Base-by-base conservation (phyloP, 2,797 vertebrate genomes). In the Neoniphon sammara region DNA sequence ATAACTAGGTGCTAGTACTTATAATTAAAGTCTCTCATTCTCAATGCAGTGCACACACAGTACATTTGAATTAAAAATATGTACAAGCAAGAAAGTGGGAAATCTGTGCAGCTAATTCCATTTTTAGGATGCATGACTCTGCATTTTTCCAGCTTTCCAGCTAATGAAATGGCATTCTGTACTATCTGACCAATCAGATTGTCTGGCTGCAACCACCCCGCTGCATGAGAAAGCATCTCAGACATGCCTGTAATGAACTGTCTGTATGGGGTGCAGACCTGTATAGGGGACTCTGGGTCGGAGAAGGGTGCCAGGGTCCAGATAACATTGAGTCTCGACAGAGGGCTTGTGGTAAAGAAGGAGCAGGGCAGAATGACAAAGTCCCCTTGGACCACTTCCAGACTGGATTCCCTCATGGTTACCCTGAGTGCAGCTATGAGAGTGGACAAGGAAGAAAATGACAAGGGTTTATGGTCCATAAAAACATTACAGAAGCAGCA, bases 291-390 rank as follows among this genome's bases (percentile, higher is more conserved):
- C n/a, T 86, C 79, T 1, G 93, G 94, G 34, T 92, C 93, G 34
- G 88, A 90, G 62, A 88, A 70, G 0, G 94, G 94, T 14, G 91
- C 89, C 72, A 94, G 68, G 0, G 94, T 96, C 95, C 95, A 96
- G 88, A 96, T 95, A 42, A 96, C 86, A 77, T 94, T 95, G 78
- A 96, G 95, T 50, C 92, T 93, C 75, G 87, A 93, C 54, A 95
- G 85, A 0, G 91, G 91, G 20, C 85, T 92, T 42, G 88, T 92
- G 73, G 94, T 94, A 85, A 91, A 89, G 85, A 95, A 96, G 53
- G 93, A 93, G 79, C 95, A 96, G 17, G 94, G 93, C 78, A 96
- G 87, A 5, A 92, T 11, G 7, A 92, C 88, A 0, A 84, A 87
- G 30, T 95, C 93, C 0, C 95, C 95, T 34, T 73, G 91, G 2